These are phyloP conservation scores for Pseudococcus viburni DNA, from an alignment of 2,888 invertebrate genomes.

Conservation along the genomic window DNA sequence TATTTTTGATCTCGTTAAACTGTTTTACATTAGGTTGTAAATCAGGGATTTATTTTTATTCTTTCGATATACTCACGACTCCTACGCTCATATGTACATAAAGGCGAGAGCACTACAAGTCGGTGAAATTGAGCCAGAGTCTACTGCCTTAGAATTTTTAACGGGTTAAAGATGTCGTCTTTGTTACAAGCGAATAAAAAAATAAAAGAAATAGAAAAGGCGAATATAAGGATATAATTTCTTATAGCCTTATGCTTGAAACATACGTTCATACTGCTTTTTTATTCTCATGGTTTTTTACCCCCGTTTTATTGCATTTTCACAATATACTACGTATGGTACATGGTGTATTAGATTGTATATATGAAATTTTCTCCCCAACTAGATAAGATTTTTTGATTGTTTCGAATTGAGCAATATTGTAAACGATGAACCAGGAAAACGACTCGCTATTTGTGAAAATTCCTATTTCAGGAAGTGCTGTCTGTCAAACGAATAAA, in stretches of 20 bases:
- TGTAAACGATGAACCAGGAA: neutral
- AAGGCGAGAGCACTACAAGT: slow-evolving; percentile 3
- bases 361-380: slow-evolving; percentile 17
- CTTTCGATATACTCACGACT: neutral
- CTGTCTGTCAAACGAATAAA: neutral
- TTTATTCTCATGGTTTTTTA: neutral
- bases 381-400: slow-evolving; percentile 26
- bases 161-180: slow-evolving; percentile 22
- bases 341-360: slow-evolving; percentile 19
- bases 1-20: slow-evolving; percentile 31
- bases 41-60: slow-evolving; percentile 22
- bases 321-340: slow-evolving; percentile 2
- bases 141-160: neutral
- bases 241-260: neutral
- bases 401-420: slow-evolving; percentile 25
- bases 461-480: neutral
- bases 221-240: slow-evolving; percentile 27
- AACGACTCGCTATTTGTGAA: neutral
- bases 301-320: slow-evolving; percentile 6
- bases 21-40: slow-evolving; percentile 22
- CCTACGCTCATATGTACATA: neutral
- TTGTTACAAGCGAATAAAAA: neutral
- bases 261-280: neutral
- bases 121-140: neutral
- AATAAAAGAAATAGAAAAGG: neutral